Base-by-base conservation (phyloP, 2,113 vertebrate species). In the Actenoides hombroni region DNA sequence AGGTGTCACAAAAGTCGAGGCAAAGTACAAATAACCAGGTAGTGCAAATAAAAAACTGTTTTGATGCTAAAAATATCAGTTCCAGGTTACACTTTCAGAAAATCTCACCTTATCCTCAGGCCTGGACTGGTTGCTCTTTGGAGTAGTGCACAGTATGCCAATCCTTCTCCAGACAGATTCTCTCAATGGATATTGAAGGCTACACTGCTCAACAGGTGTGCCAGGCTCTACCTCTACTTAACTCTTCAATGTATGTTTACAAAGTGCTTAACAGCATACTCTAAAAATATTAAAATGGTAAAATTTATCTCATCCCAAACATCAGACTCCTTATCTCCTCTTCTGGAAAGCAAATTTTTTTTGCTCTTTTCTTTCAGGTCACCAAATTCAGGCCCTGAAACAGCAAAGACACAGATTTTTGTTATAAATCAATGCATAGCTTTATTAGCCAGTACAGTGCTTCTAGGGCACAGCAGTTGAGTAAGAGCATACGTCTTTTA, bases 131-230 rank as follows among this genome's bases (percentile, higher is more conserved):
- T n/a, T 42, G 17, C 5, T 67, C 78, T 73, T 59, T 35, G 37
- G 14, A 83, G 37, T 18, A 71, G 3, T 0, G 0, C 13, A 15
- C 5, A 18, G 20, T 54, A 49, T 21, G 33, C 15, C 2, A 2
- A 35, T 35, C 6, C 16, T 86, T 88, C 39, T 54, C n/a, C 37
- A 88, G 25, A 4, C 17, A 70, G 33, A 59, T 74, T 77, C 11
- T 83, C 16, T 78, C 40, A 44, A 11, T 9, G 48, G n/a, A 37
- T 78, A 61, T 42, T 56, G 51, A 91, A 64, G 18, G 26, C 5
- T 74, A 31, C 7, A 18, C 3, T 81, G 21, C 31, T 70, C 19
- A 86, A 74, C 16, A 56, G 6, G 9, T 54, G 13, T 83, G 3
- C 26, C 35, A 87, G 17, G 5, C 15, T 80, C 37, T 88, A 61